Evolutionary conservation across 2,113 vertebrate species (phyloP), one percentile per base, ranked within the genome.

Genomic region (Mobula hypostoma): DNA sequence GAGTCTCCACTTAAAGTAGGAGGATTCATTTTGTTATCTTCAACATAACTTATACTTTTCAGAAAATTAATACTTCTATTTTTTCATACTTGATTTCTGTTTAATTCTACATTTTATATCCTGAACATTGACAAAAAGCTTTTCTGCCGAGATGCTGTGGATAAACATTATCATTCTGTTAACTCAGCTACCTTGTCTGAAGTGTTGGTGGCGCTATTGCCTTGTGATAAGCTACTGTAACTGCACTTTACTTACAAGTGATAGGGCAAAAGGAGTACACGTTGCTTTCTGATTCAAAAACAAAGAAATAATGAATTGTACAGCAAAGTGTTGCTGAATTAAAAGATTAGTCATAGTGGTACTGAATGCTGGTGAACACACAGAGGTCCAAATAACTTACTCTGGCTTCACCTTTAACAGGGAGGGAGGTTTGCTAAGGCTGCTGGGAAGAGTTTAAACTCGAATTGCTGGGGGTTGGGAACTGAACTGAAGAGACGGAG

Each of bases 201-300:
- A 36, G 6, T 76, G 40, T 93, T 93, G 91, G 68, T 93, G 91
- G 66, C 8, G 70, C 91, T 93, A 56, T 93, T 56, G 70, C 24
- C 91, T 93, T 48, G 40, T 56, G 70, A 56, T 74, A 15, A 74
- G 24, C 36, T 2, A 36, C 36, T 36, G 36, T 36, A 40, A 7
- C 15, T 21, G 90, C 19, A 19, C 40, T 21, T 36, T 29, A 40
- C 40, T 72, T 92, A 74, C 40, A 19, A 21, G 21, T 72, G 66
- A 40, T 21, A 72, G 17, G 15, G 21, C 17, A 72, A 72, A 19
- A 5, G 17, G 27, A 21, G 11, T 15, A 27, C 12, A 66, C 2
- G 74, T 61, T 21, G 9, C 70, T 36, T 21, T 68, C 14, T 66
- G 29, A 72, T 76, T 74, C 74, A 74, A 93, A 27, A 19, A 7